Evolutionary conservation across 2,113 vertebrate genomes (phyloP).

Genomic region (Perca fluviatilis): DNA sequence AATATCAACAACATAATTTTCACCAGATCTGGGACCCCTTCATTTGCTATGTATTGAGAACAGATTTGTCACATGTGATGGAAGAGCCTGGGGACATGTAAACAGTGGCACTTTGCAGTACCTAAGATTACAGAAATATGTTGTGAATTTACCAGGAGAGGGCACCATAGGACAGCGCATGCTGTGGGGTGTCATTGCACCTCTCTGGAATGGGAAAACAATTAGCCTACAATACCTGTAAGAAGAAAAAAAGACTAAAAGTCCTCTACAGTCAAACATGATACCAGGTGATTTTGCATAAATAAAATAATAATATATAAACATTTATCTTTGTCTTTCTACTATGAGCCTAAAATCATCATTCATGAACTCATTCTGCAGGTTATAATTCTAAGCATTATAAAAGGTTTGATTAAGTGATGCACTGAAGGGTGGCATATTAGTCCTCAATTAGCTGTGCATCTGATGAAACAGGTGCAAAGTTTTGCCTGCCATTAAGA

Average conservation of each 20-base stretch:
- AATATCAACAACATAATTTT: too few species aligned
- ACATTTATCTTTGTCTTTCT: background rate
- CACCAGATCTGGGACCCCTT: too few species aligned
- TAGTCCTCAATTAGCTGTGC: conserved; percentile 44
- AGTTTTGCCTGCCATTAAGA: conserved; percentile 36
- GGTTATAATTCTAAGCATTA: background rate
- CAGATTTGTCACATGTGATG: too few species aligned
- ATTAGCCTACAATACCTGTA: background rate
- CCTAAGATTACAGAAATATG: too few species aligned
- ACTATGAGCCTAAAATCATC: background rate
- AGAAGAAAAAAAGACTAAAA: background rate
- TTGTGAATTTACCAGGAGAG: conserved; percentile 31
- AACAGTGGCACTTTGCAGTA: too few species aligned
- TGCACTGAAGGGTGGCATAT: conserved; percentile 40
- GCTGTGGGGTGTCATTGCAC: background rate
- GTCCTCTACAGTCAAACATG: background rate
- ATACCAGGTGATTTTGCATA: background rate
- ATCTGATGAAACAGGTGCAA: conserved; percentile 62
- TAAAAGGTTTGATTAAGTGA: conserved; percentile 50
- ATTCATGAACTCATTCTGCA: background rate
- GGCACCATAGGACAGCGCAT: conserved; percentile 22
- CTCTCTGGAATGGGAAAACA: background rate
- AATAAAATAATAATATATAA: too few species aligned
- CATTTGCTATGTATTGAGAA: too few species aligned
- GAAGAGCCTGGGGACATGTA: too few species aligned